Conservation (phyloP, 2,797 vertebrate genomes). For the Falco naumanni region DNA sequence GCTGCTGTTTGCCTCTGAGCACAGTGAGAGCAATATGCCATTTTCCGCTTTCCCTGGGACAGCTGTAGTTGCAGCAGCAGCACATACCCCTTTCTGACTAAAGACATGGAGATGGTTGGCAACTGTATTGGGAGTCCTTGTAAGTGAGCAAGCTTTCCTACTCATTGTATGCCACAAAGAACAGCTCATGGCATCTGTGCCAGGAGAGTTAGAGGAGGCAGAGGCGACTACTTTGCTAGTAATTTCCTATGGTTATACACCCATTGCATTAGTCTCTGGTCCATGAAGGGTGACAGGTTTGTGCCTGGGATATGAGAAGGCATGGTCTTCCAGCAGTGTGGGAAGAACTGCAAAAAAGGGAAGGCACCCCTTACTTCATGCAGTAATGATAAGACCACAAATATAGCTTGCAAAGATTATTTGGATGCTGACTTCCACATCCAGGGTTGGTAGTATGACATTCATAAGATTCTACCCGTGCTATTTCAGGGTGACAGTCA, state of each 20-base stretch:
- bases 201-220: background rate
- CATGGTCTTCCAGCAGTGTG: background rate
- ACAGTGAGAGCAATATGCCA: background rate
- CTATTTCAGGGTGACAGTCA: background rate
- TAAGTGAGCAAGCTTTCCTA: background rate
- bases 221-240: background rate
- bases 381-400: background rate
- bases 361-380: background rate
- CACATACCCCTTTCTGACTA: background rate
- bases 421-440: background rate
- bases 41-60: background rate
- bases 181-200: background rate
- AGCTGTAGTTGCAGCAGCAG: background rate
- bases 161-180: background rate
- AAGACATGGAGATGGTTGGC: background rate
- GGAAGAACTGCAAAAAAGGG: background rate
- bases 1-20: background rate
- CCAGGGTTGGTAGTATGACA: background rate
- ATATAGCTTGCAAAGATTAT: background rate
- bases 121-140: background rate
- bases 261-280: background rate
- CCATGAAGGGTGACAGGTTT: background rate
- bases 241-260: background rate
- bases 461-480: background rate
- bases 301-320: background rate